These are phyloP conservation scores for Chroicocephalus ridibundus DNA, from an alignment of 2,113 vertebrate genomes.

Conservation along the genomic window DNA sequence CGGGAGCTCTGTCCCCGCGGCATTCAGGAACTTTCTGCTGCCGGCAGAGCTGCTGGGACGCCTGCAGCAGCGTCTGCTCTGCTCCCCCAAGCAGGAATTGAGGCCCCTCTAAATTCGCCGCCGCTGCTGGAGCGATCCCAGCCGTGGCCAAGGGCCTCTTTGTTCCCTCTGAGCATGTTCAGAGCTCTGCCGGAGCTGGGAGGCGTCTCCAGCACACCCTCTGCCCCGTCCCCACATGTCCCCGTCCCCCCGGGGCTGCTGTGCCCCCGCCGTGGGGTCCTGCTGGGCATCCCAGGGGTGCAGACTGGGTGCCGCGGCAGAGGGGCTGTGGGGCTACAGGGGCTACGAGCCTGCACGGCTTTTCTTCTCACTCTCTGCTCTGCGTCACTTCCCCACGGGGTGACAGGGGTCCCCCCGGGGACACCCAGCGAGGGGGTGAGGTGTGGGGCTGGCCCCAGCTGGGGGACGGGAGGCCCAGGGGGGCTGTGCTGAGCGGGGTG, in stretches of 20 bases:
- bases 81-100: neutral
- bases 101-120: neutral
- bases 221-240: accelerated
- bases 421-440: neutral
- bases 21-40: neutral
- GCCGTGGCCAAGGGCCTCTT: constrained; percentile 22
- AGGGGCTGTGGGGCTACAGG: accelerated
- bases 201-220: accelerated
- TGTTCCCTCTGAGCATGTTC: neutral
- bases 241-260: accelerated
- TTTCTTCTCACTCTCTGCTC: neutral
- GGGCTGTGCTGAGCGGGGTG: neutral
- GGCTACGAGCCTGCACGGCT: accelerated
- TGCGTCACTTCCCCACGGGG: neutral
- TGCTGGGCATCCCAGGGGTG: neutral
- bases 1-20: accelerated
- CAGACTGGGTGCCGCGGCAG: accelerated
- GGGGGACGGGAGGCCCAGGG: accelerated
- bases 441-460: neutral
- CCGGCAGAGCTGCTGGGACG: neutral
- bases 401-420: neutral
- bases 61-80: neutral
- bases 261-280: neutral
- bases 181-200: neutral
- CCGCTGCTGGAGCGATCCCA: constrained; percentile 14